These are phyloP conservation scores for Carcinoscorpius rotundicauda DNA, from an alignment of 1,140 invertebrate genomes.

Conservation along the genomic window DNA sequence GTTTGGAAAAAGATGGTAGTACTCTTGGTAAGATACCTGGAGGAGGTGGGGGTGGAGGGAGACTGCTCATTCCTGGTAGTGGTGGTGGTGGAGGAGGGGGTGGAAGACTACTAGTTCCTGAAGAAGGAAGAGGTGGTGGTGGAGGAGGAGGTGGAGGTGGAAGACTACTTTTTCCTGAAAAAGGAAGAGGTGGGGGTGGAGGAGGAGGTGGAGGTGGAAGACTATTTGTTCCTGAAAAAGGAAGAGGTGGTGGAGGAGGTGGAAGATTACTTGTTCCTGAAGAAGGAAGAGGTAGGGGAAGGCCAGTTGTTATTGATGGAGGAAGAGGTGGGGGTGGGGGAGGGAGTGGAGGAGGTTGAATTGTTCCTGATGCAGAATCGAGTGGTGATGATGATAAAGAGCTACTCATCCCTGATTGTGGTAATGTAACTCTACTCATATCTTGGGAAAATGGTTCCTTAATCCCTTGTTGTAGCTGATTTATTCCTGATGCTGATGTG, in stretches of 20 bases:
- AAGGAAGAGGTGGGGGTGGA: conserved; percentile 2
- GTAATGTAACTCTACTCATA: no score
- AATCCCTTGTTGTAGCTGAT: no score
- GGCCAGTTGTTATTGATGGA: conserved; percentile 27
- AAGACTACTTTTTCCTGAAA: neutral
- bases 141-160: neutral
- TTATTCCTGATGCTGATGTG: no score
- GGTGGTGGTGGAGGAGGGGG: conserved; percentile 34
- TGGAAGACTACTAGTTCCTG: conserved; percentile 3
- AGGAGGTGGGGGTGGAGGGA: conserved; percentile 26
- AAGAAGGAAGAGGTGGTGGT: conserved; percentile 2
- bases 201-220: conserved; percentile 15
- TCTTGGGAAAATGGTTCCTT: no score
- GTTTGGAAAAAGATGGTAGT: conserved; percentile 5
- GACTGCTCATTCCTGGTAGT: neutral
- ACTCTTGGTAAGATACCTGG: conserved; percentile 20
- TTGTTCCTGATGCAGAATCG: neutral
- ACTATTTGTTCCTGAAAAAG: conserved; percentile 10
- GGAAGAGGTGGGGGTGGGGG: conserved; percentile 27
- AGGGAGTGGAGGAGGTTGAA: conserved; percentile 35
- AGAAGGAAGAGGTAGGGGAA: conserved; percentile 21
- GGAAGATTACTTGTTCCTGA: conserved; percentile 21
- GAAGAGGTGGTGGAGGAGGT: conserved; percentile 23
- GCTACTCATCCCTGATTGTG: no score
- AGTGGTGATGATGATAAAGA: no score